Conservation (phyloP, 2,113 vertebrate genomes). For the Trochalopteron elliotii region DNA sequence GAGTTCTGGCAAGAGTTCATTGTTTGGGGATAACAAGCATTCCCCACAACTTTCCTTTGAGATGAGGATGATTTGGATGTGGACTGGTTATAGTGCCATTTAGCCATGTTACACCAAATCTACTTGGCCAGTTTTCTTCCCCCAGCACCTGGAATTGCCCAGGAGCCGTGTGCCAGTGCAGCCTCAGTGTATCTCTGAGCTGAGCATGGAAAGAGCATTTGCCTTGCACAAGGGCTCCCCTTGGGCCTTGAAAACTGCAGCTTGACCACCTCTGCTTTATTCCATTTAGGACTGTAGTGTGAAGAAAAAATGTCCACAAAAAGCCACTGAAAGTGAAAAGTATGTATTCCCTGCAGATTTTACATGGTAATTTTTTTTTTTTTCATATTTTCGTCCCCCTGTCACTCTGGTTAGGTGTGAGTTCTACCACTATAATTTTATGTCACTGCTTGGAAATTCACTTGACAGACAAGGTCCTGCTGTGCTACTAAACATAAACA, state of each 20-base stretch:
- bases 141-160: background rate
- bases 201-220: background rate
- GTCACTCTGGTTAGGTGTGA: background rate
- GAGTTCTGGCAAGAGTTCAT: background rate
- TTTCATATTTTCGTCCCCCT: background rate
- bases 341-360: background rate
- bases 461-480: constrained; percentile 34
- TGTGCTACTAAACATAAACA: background rate
- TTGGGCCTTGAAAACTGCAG: background rate
- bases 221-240: background rate
- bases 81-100: background rate
- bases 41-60: background rate
- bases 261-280: background rate
- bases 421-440: background rate
- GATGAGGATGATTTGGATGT: background rate
- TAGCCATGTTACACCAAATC: background rate
- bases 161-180: background rate
- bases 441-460: background rate
- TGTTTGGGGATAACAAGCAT: background rate
- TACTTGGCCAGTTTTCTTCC: background rate
- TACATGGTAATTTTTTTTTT: no score
- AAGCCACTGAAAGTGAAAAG: background rate
- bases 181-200: background rate
- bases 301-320: background rate
- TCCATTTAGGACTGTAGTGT: background rate